phyloP scores from a whole-genome alignment of 2,113 vertebrate species.

The Scytalopus superciliaris region DNA sequence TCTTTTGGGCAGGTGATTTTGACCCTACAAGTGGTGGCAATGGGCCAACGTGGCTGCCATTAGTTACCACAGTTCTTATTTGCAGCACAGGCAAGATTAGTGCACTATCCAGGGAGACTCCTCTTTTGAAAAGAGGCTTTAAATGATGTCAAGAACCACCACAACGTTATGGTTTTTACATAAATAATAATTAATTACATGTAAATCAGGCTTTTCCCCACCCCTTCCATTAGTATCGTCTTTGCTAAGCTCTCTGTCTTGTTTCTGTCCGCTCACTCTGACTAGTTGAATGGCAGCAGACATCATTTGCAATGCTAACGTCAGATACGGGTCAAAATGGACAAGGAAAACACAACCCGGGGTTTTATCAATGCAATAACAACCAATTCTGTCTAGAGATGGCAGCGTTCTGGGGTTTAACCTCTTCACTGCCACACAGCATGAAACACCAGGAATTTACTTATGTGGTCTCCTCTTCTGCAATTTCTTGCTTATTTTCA shows the following conservation, averaged over 20 bases:
- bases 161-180: constrained; percentile 62
- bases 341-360: constrained; percentile 52
- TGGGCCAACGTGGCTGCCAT: neutral
- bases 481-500: neutral
- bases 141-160: constrained; percentile 51
- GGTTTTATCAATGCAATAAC: constrained; percentile 49
- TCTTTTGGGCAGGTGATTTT: neutral
- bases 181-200: constrained; percentile 68
- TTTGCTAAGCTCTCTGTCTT: constrained; percentile 54
- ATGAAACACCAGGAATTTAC: neutral
- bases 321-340: constrained; percentile 46
- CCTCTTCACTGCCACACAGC: constrained; percentile 26
- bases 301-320: constrained; percentile 69
- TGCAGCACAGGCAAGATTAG: neutral
- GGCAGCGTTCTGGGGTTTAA: constrained; percentile 41
- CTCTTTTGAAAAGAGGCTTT: constrained; percentile 53
- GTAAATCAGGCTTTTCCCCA: constrained; percentile 53
- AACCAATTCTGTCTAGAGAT: constrained; percentile 42
- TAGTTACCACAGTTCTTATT: neutral
- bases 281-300: constrained; percentile 52
- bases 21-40: neutral
- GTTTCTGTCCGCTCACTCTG: constrained; percentile 38
- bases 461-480: neutral
- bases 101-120: neutral
- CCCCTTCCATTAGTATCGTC: constrained; percentile 57